Evolutionary conservation across 2,797 vertebrate genomes (phyloP), one percentile per base, ranked within the genome.

Genomic region (Neostethus bicornis): DNA sequence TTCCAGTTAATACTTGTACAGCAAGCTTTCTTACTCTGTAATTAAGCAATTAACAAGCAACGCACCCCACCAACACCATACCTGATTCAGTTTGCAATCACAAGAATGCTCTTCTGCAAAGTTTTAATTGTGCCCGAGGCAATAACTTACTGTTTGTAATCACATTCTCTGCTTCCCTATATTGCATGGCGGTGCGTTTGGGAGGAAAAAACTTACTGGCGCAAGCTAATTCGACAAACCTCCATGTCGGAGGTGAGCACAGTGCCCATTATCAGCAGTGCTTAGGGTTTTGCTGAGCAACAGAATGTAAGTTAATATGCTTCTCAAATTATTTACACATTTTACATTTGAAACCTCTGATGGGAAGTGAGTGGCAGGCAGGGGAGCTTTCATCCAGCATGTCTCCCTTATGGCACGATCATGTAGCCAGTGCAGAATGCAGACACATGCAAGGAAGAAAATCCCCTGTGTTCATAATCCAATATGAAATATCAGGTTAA

Each of bases 101-200:
- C 50, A 91, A 75, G 91, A 95, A 92, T 93, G 94, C 94, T 93
- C 73, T 93, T 96, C 94, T 96, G 94, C 94, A 96, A 94, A 93
- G 91, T 97, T 98, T 96, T 94, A 96, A 99, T 95, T 92, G 93
- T 87, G 91, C 96, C 96, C 93, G 80, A 92, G 95, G 94, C 93
- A 95, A 96, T 96, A 96, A 95, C 95, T 96, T 94, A 94, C 93
- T 93, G 93, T 87, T 95, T 95, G 95, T 97, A 98, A 96, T 98
- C 94, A 96, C 95, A 95, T 96, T 98, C 93, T 90, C 89, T 82
- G 69, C 90, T 91, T 92, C 92, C 85, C 88, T 90, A 90, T 95
- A 96, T 95, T 96, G 94, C 95, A 94, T 84, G 85, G 52, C 57
- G 62, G 88, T 85, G 84, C 83, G 70, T 83, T 75, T 57, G 86